Evolutionary conservation across 2,888 invertebrate species (phyloP), one percentile per base, ranked within the genome.

Genomic region (Piscicola geometra): DNA sequence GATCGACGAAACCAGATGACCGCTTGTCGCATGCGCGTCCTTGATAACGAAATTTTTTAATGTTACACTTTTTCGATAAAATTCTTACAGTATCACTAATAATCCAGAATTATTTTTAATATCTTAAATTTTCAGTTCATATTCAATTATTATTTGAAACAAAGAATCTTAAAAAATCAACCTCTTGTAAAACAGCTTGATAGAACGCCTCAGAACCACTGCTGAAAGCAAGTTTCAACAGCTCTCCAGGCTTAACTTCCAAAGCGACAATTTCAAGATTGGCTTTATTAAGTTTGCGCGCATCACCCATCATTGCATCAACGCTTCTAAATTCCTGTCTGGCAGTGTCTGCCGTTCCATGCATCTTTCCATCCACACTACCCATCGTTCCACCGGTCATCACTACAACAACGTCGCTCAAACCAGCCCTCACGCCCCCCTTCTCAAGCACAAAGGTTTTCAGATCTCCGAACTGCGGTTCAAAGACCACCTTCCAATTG

Each of bases 401-500:
- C 9, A n/a, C 64, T 12, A 25, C 18, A 32, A 3, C 33, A 2
- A 12, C 35, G 18, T 25, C 21, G 21, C 15, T 71, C 15, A 75
- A 64, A 12, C 70, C 35, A 28, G 28, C 80, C 30, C 81, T 80
- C 1, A 80, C 76, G 0, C 83, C 83, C 3, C 84, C 84, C 80
- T 84, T 81, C 76, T 83, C 83, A 77, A 82, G 82, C 9, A 85
- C 76, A 75, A 85, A 85, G 60, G 82, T 82, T 73, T 82, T 82
- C 75, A 85, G 79, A 60, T 81, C 80, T 0, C 84, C 84, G 64
- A 81, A 80, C 78, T 83, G 81, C 3, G 85, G 83, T 77, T 83
- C 81, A 80, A 84, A 85, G 41, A 84, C 82, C 25, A 82, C 75
- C 47, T 79, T 74, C 85, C 85, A 85, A 78, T 83, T 83, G 47